Base-by-base conservation (phyloP, 2,113 vertebrate genomes). In the Entelurus aequoreus region DNA sequence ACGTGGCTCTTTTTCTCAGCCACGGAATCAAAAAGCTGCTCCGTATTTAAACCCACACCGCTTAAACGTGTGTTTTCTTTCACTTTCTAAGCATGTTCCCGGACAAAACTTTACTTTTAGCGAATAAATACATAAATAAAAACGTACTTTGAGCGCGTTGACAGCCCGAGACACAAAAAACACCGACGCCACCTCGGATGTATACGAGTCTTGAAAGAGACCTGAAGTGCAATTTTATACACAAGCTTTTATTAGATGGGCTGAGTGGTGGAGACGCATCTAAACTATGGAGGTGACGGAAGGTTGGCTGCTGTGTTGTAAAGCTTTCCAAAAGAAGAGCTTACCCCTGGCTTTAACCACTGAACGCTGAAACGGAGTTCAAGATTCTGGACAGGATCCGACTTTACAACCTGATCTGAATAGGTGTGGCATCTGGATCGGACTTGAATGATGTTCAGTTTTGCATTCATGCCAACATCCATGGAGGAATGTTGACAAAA, bases 11-110 rank as follows among this genome's bases (percentile, higher is more conserved):
- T 36, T 55, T 10, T 36, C 50, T 51, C 21, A 62, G 54, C 42
- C 61, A 59, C 58, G 36, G 55, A 58, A 61, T 44, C 8, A 36
- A 37, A 66, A 19, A 66, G 55, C 38, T 8, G 2, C 6, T 12
- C 21, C 15, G 21, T 36, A 3, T 62, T 56, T 50, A 16, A 21
- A 28, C 10, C 37, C 53, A 1, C 28, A 4, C 28, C 28, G 28
- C 2, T 28, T 28, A 1, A n/a, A n/a, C n/a, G n/a, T n/a, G 1
- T 19, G 1, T 28, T 28, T 28, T 28, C 3, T 28, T 28, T 28
- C 3, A 28, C 28, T 28, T 28, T 28, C 28, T 4, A 28, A 28
- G 28, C 28, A 28, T 28, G 28, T 4, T 4, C 4, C 28, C 28
- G 28, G 28, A 28, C 28, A 28, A 28, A 28, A 28, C 28, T 28